Conservation (phyloP, 2,888 invertebrate genomes). For the Dascillus cervinus region DNA sequence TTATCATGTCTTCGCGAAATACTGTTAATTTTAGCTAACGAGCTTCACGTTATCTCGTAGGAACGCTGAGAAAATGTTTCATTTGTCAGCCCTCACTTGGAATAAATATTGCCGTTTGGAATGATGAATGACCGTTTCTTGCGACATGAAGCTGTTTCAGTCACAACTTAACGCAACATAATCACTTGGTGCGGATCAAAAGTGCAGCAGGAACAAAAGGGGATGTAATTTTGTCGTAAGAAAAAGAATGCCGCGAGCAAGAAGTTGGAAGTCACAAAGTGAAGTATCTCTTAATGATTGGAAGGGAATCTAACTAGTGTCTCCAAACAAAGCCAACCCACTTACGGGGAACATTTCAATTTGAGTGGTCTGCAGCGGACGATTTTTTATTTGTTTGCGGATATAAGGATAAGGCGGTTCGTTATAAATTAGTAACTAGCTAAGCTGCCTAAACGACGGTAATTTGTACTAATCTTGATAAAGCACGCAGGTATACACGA, state of each 20-base stretch:
- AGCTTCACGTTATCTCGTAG: constrained; percentile 32
- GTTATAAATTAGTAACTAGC: constrained; percentile 14
- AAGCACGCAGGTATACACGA: constrained; percentile 26
- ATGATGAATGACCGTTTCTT: constrained; percentile 33
- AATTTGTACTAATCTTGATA: constrained; percentile 24
- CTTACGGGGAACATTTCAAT: constrained; percentile 18
- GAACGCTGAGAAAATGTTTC: constrained; percentile 31
- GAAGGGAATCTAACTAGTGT: constrained; percentile 29
- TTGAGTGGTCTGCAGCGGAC: constrained; percentile 17
- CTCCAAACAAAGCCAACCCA: constrained; percentile 25
- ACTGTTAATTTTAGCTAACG: constrained; percentile 36
- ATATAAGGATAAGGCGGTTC: no score
- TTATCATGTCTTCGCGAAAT: constrained; percentile 36
- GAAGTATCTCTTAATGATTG: constrained; percentile 27
- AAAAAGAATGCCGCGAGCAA: constrained; percentile 18
- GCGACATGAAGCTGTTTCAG: constrained; percentile 24
- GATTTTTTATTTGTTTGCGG: constrained; percentile 16
- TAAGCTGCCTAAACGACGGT: constrained; percentile 10
- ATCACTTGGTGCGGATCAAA: no score
- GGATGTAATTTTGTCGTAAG: no score
- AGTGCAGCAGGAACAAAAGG: no score
- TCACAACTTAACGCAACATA: no score
- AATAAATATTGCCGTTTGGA: constrained; percentile 24
- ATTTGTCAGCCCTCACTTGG: constrained; percentile 33
- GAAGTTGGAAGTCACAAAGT: constrained; percentile 21